phyloP scores from a whole-genome alignment of 2,888 invertebrate genomes.

The Oscheius sp. region DNA sequence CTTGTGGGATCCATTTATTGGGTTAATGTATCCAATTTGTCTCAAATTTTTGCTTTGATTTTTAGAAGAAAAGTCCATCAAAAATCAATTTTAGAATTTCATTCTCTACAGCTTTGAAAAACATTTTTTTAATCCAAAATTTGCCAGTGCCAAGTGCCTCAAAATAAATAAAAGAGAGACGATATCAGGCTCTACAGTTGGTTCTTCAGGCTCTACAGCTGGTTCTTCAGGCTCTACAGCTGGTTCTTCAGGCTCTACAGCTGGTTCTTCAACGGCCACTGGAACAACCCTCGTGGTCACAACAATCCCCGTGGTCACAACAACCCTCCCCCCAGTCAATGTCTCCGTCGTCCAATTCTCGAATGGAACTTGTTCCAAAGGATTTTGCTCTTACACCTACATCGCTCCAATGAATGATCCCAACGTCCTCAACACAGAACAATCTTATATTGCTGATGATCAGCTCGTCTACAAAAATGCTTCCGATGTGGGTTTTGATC shows the following conservation, averaged over 20 bases:
- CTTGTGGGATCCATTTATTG: too few relatives aligned
- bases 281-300: not conserved
- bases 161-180: too few relatives aligned
- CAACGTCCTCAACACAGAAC: not conserved
- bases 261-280: not conserved
- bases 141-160: too few relatives aligned
- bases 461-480: not conserved
- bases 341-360: constrained; percentile 14
- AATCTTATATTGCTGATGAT: not conserved
- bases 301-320: not conserved
- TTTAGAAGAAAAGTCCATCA: too few relatives aligned
- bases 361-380: not conserved
- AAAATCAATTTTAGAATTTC: too few relatives aligned
- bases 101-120: too few relatives aligned
- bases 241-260: not conserved
- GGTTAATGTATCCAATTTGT: too few relatives aligned
- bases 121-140: too few relatives aligned
- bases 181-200: too few relatives aligned
- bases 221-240: too few relatives aligned
- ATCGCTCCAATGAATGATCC: constrained; percentile 7
- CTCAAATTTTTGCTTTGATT: too few relatives aligned
- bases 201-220: too few relatives aligned
- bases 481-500: not conserved
- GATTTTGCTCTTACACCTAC: constrained; percentile 8
- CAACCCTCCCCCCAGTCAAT: constrained; percentile 21